phyloP scores from a whole-genome alignment of 1,140 invertebrate species.

The Arion vulgaris region DNA sequence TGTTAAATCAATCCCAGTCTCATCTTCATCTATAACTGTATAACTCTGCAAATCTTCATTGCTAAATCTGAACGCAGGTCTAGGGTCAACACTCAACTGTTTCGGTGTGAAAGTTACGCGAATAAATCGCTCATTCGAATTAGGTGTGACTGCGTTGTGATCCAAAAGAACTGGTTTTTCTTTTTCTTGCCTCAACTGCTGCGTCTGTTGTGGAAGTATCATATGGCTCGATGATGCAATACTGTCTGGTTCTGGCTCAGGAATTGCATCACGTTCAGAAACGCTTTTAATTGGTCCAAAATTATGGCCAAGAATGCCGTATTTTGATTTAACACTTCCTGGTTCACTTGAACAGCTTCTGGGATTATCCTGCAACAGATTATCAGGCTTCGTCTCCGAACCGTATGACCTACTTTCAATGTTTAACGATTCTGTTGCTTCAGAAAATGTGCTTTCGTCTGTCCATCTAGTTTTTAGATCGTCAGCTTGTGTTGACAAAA shows the following conservation, averaged over 20 bases:
- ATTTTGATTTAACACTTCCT: neutral
- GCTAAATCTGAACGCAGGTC: constrained; percentile 11
- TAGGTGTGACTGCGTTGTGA: neutral
- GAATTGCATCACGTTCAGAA: neutral
- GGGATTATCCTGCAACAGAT: neutral
- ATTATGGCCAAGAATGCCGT: neutral
- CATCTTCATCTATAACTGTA: neutral
- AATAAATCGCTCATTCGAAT: constrained; percentile 18
- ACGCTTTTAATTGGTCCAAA: neutral
- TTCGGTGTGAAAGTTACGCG: constrained; percentile 27
- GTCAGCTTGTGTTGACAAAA: neutral
- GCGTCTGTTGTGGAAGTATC: neutral
- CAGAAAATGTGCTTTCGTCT: constrained; percentile 1
- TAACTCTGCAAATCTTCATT: neutral
- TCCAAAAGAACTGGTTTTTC: neutral
- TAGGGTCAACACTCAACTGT: neutral
- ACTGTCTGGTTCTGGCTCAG: neutral
- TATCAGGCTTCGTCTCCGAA: neutral
- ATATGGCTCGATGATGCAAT: neutral
- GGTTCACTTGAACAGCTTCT: neutral
- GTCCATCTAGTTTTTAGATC: neutral
- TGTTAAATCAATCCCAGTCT: neutral
- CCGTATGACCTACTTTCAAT: no score
- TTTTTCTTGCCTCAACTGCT: neutral
- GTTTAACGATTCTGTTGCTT: neutral